Conservation (phyloP, 2,888 invertebrate genomes). For the Strigamia transsilvanica region DNA sequence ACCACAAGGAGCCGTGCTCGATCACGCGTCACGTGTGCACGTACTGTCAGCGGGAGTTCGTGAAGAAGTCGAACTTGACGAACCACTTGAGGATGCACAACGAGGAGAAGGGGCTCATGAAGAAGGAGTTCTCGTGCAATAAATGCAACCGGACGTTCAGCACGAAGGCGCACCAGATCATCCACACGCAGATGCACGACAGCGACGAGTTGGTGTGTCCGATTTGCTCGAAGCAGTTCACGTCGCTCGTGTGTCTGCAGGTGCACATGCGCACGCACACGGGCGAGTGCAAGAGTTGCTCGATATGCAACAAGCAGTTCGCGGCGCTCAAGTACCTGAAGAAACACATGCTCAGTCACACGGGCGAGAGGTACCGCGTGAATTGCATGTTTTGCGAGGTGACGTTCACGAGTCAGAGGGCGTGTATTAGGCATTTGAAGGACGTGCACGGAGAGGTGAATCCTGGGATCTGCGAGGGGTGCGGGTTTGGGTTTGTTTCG, state of each 20-base stretch:
- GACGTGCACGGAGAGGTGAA: not conserved
- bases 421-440: not conserved
- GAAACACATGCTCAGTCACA: slow-evolving; percentile 12
- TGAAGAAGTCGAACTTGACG: slow-evolving; percentile 25
- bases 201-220: slow-evolving; percentile 30
- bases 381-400: slow-evolving; percentile 12
- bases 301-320: slow-evolving; percentile 11
- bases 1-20: not conserved
- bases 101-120: slow-evolving; percentile 41
- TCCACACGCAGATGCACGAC: slow-evolving; percentile 41
- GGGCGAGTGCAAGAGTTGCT: slow-evolving; percentile 22
- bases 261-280: slow-evolving; percentile 50
- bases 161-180: slow-evolving; percentile 44
- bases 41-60: slow-evolving; percentile 2
- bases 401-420: not conserved
- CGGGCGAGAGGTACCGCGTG: not conserved
- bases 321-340: not conserved
- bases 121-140: slow-evolving; percentile 50
- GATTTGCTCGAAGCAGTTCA: slow-evolving; percentile 25
- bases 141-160: slow-evolving; percentile 50
- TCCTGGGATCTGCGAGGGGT: not conserved
- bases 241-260: slow-evolving; percentile 14
- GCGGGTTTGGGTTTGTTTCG: slow-evolving; percentile 23
- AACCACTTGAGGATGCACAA: slow-evolving; percentile 40
- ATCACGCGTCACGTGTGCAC: slow-evolving; percentile 1